These are phyloP conservation scores for Himalopsyche phryganea DNA, from an alignment of 1,140 invertebrate species.

Conservation along the genomic window DNA sequence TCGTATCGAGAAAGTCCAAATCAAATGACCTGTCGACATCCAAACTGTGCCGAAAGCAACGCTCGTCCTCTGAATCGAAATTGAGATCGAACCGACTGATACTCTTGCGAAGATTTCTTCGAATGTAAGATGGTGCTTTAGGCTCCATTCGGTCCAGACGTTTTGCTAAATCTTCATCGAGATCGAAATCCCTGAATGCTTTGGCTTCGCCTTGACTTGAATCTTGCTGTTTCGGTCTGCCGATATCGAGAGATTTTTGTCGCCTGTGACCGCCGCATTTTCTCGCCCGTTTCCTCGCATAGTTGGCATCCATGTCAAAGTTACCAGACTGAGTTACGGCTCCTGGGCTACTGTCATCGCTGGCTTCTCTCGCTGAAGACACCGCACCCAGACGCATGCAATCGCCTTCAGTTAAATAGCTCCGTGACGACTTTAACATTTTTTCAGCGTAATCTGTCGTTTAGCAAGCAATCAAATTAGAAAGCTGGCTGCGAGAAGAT, in stretches of 20 bases:
- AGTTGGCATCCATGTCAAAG: slow-evolving; percentile 17
- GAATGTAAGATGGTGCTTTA: slow-evolving; percentile 15
- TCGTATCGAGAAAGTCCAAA: slow-evolving; percentile 29
- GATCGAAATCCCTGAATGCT: slow-evolving; percentile 27
- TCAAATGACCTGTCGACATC: slow-evolving; percentile 30
- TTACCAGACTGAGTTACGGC: slow-evolving; percentile 19
- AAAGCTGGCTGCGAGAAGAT: slow-evolving; percentile 25
- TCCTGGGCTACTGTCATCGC: slow-evolving; percentile 30
- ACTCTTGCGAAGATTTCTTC: slow-evolving; percentile 23
- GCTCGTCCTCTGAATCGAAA: slow-evolving; percentile 32
- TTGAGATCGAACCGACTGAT: slow-evolving; percentile 30
- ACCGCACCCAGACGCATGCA: slow-evolving; percentile 20
- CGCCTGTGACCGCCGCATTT: slow-evolving; percentile 24
- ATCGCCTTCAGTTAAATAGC: slow-evolving; percentile 27
- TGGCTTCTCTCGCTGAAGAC: slow-evolving; percentile 25
- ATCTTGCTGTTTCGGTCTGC: slow-evolving; percentile 15
- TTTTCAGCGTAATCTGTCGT: slow-evolving; percentile 28
- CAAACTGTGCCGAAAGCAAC: slow-evolving; percentile 30
- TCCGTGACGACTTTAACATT: slow-evolving; percentile 31
- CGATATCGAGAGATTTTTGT: slow-evolving; percentile 28
- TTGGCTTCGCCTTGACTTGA: slow-evolving; percentile 17
- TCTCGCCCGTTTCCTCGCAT: slow-evolving; percentile 23
- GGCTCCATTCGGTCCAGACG: slow-evolving; percentile 29
- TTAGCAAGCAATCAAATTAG: slow-evolving; percentile 7
- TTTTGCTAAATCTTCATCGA: slow-evolving; percentile 30